Evolutionary conservation across 2,888 invertebrate species (phyloP), one percentile per base, ranked within the genome.

Genomic region (Agonopterix heracliana): DNA sequence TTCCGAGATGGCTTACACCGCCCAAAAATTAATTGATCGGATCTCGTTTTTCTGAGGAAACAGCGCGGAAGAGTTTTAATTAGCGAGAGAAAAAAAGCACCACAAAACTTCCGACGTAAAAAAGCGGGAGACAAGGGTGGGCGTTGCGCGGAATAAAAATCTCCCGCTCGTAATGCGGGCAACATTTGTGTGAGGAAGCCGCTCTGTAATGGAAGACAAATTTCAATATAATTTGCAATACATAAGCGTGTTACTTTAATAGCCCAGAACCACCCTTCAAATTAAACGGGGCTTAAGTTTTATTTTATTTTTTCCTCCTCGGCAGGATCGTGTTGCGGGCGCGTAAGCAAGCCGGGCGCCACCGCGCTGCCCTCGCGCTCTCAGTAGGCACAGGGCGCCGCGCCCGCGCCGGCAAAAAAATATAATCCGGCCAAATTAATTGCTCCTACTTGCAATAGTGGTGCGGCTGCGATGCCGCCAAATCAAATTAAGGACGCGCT

Each of bases 201-300:
- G 80, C 82, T 79, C 81, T 79, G 87, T 87, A 88, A 88, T 88
- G 86, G 88, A 88, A 88, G 88, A 88, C 88, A 88, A 88, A 88
- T 88, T 88, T 89, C 89, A 88, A 89, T 89, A 89, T 89, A 88
- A 89, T 89, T 89, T 89, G 87, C 88, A 89, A 88, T 89, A 89
- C 89, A 89, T 89, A 89, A 88, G 89, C 89, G 89, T 89, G 87
- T 88, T 89, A 89, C 87, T 88, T 89, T 89, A 89, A 89, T 89
- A 89, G 89, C 82, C 89, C 88, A 84, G 88, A 89, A 89, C 89
- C 89, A 87, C 88, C 89, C 88, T 84, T 86, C 89, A 89, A 89
- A 89, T 89, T 89, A 89, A 89, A 89, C 86, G 86, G 81, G 81
- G 89, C 88, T 89, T 88, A 89, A 88, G 86, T 87, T 87, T 87